Percentiles rank a stretch among this genome's conserved stretches.
Evolutionary conservation across 1,140 invertebrate genomes (phyloP).

Genomic region (Microplitis mediator): DNA sequence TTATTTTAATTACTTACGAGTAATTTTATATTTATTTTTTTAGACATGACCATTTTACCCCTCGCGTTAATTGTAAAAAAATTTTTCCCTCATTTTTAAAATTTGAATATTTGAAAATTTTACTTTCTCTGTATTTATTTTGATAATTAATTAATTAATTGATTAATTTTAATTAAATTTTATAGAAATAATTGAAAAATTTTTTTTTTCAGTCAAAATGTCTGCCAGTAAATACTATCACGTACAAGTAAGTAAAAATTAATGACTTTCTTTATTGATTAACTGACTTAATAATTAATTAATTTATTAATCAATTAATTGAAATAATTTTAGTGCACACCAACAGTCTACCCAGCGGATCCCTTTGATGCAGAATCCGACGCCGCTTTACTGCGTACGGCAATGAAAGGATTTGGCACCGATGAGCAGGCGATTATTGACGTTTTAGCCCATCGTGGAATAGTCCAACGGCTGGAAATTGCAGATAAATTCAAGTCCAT

Average conservation of each 20-base stretch:
- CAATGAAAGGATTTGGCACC: slow-evolving; percentile 93
- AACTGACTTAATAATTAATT: not conserved
- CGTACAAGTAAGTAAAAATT: slow-evolving; percentile 42
- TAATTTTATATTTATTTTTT: too few species aligned
- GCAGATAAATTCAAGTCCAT: slow-evolving; percentile 90
- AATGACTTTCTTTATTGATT: not conserved
- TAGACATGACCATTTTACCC: too few species aligned
- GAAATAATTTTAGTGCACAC: slow-evolving; percentile 70
- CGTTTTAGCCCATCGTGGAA: slow-evolving; percentile 82
- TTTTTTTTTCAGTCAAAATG: slow-evolving; percentile 28
- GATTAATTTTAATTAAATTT: not conserved
- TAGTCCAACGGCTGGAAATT: slow-evolving; percentile 88
- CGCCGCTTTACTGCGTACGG: slow-evolving; percentile 83
- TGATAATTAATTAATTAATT: too few species aligned
- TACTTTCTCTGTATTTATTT: too few species aligned
- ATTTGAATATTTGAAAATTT: too few species aligned
- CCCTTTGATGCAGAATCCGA: slow-evolving; percentile 87
- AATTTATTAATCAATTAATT: not conserved
- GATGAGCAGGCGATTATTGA: slow-evolving; percentile 92
- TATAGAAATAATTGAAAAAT: not conserved
- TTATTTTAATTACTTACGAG: too few species aligned
- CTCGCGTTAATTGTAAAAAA: too few species aligned
- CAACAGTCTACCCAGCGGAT: slow-evolving; percentile 82
- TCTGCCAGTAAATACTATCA: slow-evolving; percentile 46
- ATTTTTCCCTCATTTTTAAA: too few species aligned